Percentiles rank a stretch among this genome's conserved stretches.
Evolutionary conservation across 2,888 invertebrate genomes (phyloP).

Genomic region (Allacma fusca): DNA sequence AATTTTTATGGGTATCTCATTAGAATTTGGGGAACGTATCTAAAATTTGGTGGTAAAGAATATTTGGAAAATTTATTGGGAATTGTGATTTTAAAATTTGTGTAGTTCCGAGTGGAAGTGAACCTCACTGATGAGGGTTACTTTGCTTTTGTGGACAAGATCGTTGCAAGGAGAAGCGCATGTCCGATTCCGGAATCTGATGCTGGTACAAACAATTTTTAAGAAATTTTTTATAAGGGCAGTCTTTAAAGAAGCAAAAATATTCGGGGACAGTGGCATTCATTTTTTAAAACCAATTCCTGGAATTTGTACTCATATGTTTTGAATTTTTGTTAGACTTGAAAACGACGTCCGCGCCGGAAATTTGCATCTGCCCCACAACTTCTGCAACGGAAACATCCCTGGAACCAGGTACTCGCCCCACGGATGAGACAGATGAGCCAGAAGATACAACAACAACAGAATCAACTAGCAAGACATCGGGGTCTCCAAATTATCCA

Average conservation of each 20-base stretch:
- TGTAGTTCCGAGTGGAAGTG: background rate
- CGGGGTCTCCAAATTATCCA: no score
- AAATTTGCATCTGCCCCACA: background rate
- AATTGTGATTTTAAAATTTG: no score
- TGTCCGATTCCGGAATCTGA: background rate
- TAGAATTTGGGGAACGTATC: no score
- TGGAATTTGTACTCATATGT: background rate
- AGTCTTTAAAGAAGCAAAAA: no score
- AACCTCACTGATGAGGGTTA: background rate
- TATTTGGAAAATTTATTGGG: no score
- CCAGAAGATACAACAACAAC: no score
- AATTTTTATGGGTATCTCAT: no score
- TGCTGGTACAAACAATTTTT: background rate
- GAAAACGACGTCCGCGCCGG: background rate
- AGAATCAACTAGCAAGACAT: no score
- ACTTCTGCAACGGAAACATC: background rate
- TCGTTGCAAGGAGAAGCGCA: background rate
- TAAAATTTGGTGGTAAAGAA: no score
- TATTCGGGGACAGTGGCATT: no score
- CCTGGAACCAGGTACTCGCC: background rate
- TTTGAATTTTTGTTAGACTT: background rate
- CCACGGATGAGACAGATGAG: background rate
- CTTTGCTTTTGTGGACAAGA: background rate
- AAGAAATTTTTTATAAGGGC: background rate
- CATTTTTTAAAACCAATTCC: no score